Base-by-base conservation (phyloP, 2,888 invertebrate genomes). In the Athripsodes cinereus region DNA sequence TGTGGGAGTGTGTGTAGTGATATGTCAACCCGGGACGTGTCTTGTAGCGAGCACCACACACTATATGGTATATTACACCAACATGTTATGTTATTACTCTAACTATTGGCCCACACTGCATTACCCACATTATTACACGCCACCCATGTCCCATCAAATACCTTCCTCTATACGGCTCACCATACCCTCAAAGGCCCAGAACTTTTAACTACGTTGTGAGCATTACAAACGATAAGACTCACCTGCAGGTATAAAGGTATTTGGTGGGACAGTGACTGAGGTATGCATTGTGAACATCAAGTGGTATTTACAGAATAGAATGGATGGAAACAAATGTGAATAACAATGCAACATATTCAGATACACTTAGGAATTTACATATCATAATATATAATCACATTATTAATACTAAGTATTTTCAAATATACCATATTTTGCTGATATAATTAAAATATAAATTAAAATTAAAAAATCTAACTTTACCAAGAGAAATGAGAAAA, bases 41-140 rank as follows among this genome's bases (percentile, higher is more conserved):
- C 84, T 96, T 96, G 87, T 96, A 96, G 71, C 94, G 88, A 70
- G 93, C 93, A 74, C 92, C 91, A 84, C 96, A 96, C 73, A 92
- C 92, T 92, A 86, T 75, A 83, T 22, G 44, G 16, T 44, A 44
- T n/a, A n/a, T 18, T 44, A 44, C 44, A 44, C 18, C n/a, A 13
- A 44, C 44, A 44, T n/a, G n/a, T 26, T 26, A 26, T 10, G 10
- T 26, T 26, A 26, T n/a, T n/a, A n/a, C n/a, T n/a, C 26, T 26
- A 26, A 26, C 26, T 26, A 26, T 26, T 26, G 5, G 3, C 26
- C 26, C 26, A 26, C 26, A 26, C 26, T 26, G 26, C 40, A 40
- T 8, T 40, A 13, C 40, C 13, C 40, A 40, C 40, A 40, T n/a
- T n/a, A n/a, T n/a, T n/a, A n/a, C n/a, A 16, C 16, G 5, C 40